Conservation (phyloP, 1,140 invertebrate genomes). For the Druon quercuslanigerum region DNA sequence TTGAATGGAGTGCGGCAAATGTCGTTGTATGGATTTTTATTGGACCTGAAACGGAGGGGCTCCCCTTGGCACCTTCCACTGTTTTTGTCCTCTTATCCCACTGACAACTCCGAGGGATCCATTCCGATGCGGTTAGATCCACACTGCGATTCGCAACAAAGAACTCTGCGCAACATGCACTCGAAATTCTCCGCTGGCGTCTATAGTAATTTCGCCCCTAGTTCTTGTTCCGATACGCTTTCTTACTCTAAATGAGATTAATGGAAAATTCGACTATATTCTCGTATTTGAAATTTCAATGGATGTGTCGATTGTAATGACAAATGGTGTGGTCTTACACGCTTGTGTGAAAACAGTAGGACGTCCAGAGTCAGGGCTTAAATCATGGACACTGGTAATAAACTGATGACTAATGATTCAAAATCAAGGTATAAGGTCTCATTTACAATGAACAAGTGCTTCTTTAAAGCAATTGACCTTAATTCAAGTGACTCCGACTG, state of each 20-base stretch:
- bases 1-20: slow-evolving; percentile 59
- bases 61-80: slow-evolving; percentile 6
- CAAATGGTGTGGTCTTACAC: not conserved
- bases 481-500: too few species aligned
- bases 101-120: slow-evolving; percentile 2
- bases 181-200: slow-evolving; percentile 24
- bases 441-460: too few species aligned
- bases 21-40: slow-evolving; percentile 48
- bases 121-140: slow-evolving; percentile 6
- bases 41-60: not conserved
- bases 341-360: not conserved
- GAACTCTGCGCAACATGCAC: slow-evolving; percentile 12
- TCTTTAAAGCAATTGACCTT: too few species aligned
- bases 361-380: not conserved
- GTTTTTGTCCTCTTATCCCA: slow-evolving; percentile 8
- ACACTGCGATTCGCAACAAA: not conserved
- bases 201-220: not conserved
- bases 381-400: too few species aligned
- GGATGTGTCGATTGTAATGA: slow-evolving; percentile 6
- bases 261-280: not conserved
- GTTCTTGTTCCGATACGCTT: slow-evolving; percentile 16
- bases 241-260: slow-evolving; percentile 2
- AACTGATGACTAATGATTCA: too few species aligned
- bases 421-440: too few species aligned
- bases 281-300: slow-evolving; percentile 1